A percentile compares a stretch with the other conserved stretches of the same genome.
These are phyloP conservation scores for Platycnemis pennipes DNA, from an alignment of 2,888 invertebrate species.

Conservation along the genomic window DNA sequence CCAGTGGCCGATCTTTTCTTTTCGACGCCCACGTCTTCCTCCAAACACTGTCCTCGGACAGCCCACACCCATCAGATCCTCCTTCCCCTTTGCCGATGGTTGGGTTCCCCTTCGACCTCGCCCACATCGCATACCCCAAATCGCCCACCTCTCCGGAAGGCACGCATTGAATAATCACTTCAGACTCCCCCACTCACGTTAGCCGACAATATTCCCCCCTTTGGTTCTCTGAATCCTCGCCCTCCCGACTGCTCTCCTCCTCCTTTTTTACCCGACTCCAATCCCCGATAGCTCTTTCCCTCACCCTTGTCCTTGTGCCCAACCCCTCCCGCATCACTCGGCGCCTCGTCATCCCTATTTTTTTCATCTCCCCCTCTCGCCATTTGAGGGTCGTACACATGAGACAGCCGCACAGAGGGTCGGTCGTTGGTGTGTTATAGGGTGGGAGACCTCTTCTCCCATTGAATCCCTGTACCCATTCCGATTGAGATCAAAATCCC, in stretches of 20 bases:
- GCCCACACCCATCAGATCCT: neutral
- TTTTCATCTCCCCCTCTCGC: neutral
- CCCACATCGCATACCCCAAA: neutral
- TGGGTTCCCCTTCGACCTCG: neutral
- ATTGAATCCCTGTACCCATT: neutral
- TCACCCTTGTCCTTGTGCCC: too few species aligned
- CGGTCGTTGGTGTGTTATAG: neutral
- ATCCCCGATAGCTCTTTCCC: neutral
- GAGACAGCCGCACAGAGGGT: neutral
- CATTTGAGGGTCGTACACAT: neutral
- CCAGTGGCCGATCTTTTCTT: neutral
- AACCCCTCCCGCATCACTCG: neutral
- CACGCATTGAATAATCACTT: slow-evolving; percentile 13
- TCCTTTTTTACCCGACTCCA: neutral
- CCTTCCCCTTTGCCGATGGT: neutral
- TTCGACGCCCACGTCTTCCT: neutral
- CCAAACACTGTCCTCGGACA: neutral
- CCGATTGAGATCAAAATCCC: neutral
- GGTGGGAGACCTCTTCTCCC: neutral
- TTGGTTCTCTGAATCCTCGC: neutral
- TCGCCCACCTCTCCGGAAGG: neutral
- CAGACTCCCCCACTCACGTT: neutral
- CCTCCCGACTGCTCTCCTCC: neutral
- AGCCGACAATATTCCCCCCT: neutral
- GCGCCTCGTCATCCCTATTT: neutral